Conservation (phyloP, 2,113 vertebrate genomes). For the Danionella cerebrum region DNA sequence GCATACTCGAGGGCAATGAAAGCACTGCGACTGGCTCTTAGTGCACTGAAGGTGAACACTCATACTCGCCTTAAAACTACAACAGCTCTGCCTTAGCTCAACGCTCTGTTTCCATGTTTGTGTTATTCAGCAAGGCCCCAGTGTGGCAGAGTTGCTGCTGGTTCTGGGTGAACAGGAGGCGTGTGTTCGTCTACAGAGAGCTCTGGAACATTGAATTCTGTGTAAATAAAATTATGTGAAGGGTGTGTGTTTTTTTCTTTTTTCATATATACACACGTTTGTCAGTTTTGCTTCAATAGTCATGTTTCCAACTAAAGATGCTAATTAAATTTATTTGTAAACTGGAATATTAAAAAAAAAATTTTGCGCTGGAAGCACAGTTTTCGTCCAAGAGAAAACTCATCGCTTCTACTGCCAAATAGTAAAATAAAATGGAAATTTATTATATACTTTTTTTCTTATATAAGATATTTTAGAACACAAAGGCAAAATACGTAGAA, state of each 20-base stretch:
- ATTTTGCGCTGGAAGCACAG: no score
- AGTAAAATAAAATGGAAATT: no score
- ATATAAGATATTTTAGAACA: no score
- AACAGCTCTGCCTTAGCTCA: not conserved
- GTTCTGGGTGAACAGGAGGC: constrained; percentile 44
- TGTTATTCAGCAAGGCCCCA: constrained; percentile 73
- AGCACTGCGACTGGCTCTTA: constrained; percentile 25
- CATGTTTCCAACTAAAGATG: no score
- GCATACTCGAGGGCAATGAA: constrained; percentile 29
- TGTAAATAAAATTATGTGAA: not conserved
- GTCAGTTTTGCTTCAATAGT: no score
- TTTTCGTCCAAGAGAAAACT: no score
- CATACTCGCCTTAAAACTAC: not conserved
- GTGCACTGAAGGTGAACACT: constrained; percentile 17
- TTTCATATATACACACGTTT: no score
- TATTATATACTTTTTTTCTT: no score
- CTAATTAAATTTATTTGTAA: no score
- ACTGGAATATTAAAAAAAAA: no score
- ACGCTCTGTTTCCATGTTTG: not conserved
- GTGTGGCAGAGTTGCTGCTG: constrained; percentile 37
- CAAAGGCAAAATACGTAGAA: no score
- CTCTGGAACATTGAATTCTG: not conserved
- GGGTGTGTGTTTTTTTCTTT: not conserved
- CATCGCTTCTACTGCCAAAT: no score
- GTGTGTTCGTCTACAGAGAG: constrained; percentile 45